Evolutionary conservation across 1,140 invertebrate genomes (phyloP).

Genomic region (Nasonia giraulti): DNA sequence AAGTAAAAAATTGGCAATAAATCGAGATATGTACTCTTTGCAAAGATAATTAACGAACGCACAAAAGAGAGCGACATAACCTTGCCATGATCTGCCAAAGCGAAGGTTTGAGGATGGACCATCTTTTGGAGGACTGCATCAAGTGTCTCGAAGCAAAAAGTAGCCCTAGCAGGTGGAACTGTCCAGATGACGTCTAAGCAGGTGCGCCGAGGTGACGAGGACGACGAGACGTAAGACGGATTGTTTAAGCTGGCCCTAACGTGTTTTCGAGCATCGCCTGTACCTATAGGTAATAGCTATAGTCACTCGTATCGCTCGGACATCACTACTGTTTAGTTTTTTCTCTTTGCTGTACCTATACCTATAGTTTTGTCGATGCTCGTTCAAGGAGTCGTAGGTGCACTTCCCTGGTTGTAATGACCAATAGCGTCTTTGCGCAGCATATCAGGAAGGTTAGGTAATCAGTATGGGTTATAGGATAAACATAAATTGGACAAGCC

Average conservation of each 20-base stretch:
- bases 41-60: slow-evolving; percentile 29
- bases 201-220: not conserved
- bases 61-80: slow-evolving; percentile 43
- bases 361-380: not conserved
- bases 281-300: not conserved
- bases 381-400: too few species aligned
- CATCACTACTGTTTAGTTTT: not conserved
- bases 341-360: not conserved
- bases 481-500: too few species aligned
- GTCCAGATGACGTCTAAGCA: too few species aligned
- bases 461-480: too few species aligned
- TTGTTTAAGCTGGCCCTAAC: not conserved
- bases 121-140: not conserved
- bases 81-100: slow-evolving; percentile 18
- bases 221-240: not conserved
- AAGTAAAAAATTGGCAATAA: not conserved
- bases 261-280: not conserved
- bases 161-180: not conserved
- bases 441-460: not conserved
- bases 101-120: not conserved
- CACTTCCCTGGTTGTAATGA: too few species aligned
- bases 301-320: not conserved
- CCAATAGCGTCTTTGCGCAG: too few species aligned
- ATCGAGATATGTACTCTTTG: not conserved
- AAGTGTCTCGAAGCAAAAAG: not conserved